Conservation (phyloP, 2,888 invertebrate genomes). For the Brenthis daphne region DNA sequence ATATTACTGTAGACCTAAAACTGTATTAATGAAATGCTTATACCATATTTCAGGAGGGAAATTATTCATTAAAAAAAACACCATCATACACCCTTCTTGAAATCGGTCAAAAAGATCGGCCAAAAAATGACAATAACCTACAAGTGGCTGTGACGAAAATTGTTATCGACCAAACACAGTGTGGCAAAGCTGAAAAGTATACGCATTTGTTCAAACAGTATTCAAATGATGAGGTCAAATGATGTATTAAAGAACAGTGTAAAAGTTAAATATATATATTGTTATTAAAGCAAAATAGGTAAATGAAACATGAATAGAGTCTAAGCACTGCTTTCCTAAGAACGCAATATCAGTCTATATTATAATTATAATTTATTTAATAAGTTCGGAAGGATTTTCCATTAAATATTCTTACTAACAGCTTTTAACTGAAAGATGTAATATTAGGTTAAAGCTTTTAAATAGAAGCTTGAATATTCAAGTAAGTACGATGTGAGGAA, state of each 20-base stretch:
- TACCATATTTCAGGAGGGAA: no score
- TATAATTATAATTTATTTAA: not conserved
- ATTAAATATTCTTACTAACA: no score
- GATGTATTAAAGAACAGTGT: not conserved
- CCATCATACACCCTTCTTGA: not conserved
- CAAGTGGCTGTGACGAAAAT: not conserved
- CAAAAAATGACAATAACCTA: not conserved
- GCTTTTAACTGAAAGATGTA: no score
- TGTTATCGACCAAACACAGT: constrained; percentile 11
- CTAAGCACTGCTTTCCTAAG: not conserved
- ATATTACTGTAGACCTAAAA: not conserved
- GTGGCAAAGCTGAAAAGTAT: constrained; percentile 25
- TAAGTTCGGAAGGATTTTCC: not conserved
- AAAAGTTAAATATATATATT: constrained; percentile 3
- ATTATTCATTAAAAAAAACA: not conserved
- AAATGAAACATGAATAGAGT: no score
- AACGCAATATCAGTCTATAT: not conserved
- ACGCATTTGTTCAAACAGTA: not conserved
- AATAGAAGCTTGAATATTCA: no score
- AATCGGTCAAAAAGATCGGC: no score
- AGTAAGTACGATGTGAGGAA: no score
- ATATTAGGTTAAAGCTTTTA: no score
- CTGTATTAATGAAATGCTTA: no score
- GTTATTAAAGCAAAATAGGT: not conserved
- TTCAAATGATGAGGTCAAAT: constrained; percentile 2